Percentiles rank a stretch among this genome's conserved stretches.
These are phyloP conservation scores for Rhinoptilus africanus DNA, from an alignment of 2,113 vertebrate genomes.

Conservation along the genomic window DNA sequence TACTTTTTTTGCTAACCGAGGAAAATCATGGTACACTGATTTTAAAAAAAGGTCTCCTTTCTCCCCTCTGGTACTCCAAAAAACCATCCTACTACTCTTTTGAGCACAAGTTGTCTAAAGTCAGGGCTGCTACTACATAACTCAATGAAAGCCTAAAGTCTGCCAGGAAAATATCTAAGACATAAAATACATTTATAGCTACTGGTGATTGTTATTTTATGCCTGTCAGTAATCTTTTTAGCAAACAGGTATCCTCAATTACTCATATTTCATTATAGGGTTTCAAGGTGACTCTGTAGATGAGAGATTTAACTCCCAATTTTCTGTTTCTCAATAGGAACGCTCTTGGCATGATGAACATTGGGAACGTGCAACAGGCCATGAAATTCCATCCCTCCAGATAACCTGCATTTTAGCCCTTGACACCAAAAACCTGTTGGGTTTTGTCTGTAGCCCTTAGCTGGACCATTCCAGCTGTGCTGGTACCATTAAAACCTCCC, in stretches of 20 bases:
- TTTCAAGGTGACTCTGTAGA: neutral
- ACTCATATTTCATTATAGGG: neutral
- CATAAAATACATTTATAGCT: neutral
- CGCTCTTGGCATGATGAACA: neutral
- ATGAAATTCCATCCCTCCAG: neutral
- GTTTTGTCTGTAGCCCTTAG: neutral
- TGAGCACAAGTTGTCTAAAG: neutral
- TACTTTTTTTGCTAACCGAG: neutral
- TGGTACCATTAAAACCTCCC: neutral
- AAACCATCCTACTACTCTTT: neutral
- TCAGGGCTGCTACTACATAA: neutral
- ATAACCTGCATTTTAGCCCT: neutral
- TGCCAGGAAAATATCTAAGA: slow-evolving; percentile 16
- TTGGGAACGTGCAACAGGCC: neutral
- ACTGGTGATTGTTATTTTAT: neutral
- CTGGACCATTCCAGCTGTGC: neutral
- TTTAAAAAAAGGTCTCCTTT: neutral
- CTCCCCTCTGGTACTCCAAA: neutral
- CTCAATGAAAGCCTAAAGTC: neutral
- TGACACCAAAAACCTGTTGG: neutral
- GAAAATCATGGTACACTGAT: neutral
- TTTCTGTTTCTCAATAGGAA: neutral
- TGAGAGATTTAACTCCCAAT: neutral
- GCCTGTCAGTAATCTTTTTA: neutral
- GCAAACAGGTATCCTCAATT: neutral